These are phyloP conservation scores for Aramus guarauna DNA, from an alignment of 2,113 vertebrate species.

Conservation along the genomic window DNA sequence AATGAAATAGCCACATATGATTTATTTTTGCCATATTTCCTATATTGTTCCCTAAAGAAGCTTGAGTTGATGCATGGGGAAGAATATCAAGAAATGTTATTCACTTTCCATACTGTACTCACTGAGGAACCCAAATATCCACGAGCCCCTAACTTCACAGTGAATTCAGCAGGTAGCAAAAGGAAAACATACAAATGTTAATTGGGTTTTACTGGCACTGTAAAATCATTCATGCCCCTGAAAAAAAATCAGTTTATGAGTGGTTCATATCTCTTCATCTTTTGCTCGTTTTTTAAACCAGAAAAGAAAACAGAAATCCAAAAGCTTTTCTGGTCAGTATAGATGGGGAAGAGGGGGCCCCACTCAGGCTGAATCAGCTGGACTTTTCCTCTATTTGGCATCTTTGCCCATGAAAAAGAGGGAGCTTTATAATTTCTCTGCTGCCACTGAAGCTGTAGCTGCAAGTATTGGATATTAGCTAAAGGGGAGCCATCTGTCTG, in stretches of 20 bases:
- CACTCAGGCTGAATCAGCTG: background rate
- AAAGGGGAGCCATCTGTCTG: background rate
- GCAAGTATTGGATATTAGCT: background rate
- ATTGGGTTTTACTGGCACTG: background rate
- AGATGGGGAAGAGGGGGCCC: accelerated
- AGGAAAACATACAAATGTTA: background rate
- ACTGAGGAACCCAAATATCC: background rate
- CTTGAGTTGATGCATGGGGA: background rate
- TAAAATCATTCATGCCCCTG: background rate
- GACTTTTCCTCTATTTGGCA: background rate
- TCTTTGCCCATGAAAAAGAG: background rate
- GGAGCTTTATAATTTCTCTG: background rate
- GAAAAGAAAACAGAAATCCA: background rate
- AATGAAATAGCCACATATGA: background rate
- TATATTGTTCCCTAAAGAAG: background rate
- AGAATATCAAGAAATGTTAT: background rate
- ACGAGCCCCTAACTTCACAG: background rate
- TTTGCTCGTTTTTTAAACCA: background rate
- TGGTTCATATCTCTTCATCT: background rate
- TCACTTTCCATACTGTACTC: background rate
- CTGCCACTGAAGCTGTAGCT: background rate
- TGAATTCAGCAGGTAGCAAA: background rate
- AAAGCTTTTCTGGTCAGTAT: background rate
- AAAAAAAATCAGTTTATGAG: background rate
- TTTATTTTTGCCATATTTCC: background rate